phyloP scores from a whole-genome alignment of 53 echinoderm and acorn worm species.

The Paracentrotus lividus region DNA sequence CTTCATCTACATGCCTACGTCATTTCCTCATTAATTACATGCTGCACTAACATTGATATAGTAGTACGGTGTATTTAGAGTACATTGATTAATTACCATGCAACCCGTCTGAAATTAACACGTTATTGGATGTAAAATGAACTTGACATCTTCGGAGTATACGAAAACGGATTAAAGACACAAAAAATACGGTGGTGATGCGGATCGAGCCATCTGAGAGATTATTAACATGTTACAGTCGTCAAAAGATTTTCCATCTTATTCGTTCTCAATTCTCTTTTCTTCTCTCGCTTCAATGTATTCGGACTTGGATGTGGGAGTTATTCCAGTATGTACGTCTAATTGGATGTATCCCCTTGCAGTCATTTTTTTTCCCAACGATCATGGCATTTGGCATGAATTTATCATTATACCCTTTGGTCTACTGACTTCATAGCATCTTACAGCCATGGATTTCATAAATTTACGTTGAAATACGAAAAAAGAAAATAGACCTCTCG shows the following conservation, averaged over 20 bases:
- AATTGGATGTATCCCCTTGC: too few relatives aligned
- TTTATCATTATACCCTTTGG: too few relatives aligned
- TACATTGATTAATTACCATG: not conserved
- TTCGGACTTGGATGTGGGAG: too few relatives aligned
- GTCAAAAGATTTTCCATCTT: not conserved
- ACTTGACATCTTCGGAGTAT: conserved; percentile 24
- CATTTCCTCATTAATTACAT: not conserved
- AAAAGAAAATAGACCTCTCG: too few relatives aligned
- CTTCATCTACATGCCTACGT: not conserved
- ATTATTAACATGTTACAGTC: not conserved
- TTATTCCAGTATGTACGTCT: too few relatives aligned
- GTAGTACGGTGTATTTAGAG: conserved; percentile 10
- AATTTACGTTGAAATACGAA: too few relatives aligned
- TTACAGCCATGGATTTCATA: too few relatives aligned
- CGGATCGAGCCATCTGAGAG: not conserved
- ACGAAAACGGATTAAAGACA: not conserved
- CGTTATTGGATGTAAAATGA: conserved; percentile 21
- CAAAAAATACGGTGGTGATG: not conserved
- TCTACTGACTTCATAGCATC: too few relatives aligned
- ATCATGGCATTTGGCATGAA: too few relatives aligned
- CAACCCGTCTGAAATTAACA: not conserved
- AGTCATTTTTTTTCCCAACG: too few relatives aligned
- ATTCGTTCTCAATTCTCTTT: too few relatives aligned
- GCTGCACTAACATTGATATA: not conserved
- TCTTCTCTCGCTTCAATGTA: too few relatives aligned